Conservation (phyloP, 1,140 invertebrate species). For the Ceratitis capitata region DNA sequence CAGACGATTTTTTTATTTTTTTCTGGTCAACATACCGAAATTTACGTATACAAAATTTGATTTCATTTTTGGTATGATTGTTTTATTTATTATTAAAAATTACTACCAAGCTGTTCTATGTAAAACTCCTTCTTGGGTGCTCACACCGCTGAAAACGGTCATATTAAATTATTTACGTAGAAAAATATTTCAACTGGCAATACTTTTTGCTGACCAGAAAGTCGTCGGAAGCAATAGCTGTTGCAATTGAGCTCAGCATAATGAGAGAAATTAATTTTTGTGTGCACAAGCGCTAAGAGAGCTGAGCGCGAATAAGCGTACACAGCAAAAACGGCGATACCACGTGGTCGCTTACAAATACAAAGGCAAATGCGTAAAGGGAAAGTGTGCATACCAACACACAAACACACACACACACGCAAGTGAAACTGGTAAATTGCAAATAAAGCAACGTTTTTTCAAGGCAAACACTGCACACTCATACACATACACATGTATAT, state of each 20-base stretch:
- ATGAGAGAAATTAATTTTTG: neutral
- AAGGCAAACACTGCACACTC: neutral
- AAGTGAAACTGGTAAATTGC: neutral
- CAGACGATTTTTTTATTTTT: too few relatives aligned
- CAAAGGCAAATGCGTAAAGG: neutral
- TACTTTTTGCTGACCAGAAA: neutral
- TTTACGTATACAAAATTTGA: too few relatives aligned
- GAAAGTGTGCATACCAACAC: neutral
- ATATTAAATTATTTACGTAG: too few relatives aligned
- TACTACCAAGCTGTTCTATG: too few relatives aligned
- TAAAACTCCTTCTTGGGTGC: too few relatives aligned
- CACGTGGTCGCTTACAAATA: constrained; percentile 9
- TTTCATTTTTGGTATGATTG: too few relatives aligned
- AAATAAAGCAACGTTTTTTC: neutral
- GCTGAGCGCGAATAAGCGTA: neutral
- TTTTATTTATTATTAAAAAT: too few relatives aligned
- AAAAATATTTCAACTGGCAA: too few relatives aligned
- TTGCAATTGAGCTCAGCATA: neutral
- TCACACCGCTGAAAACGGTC: too few relatives aligned
- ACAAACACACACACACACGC: neutral
- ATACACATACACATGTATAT: neutral
- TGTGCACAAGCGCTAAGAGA: neutral
- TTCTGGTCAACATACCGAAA: too few relatives aligned
- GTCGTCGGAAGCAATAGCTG: neutral
- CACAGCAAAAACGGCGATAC: neutral